These are phyloP conservation scores for Epinephelus cyanopodus DNA, from an alignment of 2,113 vertebrate genomes.

Conservation along the genomic window DNA sequence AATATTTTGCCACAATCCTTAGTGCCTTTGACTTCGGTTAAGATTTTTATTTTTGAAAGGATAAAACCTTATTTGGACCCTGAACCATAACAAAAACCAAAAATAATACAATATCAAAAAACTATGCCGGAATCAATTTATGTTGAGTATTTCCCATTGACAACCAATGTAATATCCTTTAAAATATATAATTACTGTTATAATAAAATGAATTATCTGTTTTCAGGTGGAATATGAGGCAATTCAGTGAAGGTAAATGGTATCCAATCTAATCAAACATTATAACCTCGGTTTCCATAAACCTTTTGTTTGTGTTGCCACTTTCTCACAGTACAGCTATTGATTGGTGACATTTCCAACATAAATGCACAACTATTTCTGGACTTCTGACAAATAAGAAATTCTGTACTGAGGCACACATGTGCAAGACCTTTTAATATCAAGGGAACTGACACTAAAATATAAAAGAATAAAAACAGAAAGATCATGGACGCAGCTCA, in stretches of 20 bases:
- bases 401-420: not conserved
- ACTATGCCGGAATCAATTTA: not conserved
- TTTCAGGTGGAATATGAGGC: not conserved
- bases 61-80: not conserved
- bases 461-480: not conserved
- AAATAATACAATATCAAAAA: not conserved
- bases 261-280: not conserved
- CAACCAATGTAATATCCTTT: not conserved
- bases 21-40: not conserved
- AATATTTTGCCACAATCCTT: not conserved
- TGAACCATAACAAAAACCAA: not conserved
- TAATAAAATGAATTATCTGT: not conserved
- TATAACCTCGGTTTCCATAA: not conserved
- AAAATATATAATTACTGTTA: not conserved
- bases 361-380: not conserved
- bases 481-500: not conserved
- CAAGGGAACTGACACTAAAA: not conserved
- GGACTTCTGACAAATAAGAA: no score
- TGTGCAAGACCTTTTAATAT: not conserved
- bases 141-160: not conserved
- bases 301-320: not conserved
- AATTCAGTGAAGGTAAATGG: not conserved
- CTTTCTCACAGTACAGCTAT: not conserved
- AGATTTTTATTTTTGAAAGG: not conserved
- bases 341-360: not conserved